Percentiles rank a stretch among this genome's conserved stretches.
phyloP scores from a whole-genome alignment of 30 jellyfish, hydroid and myxozoan species.

The Catostylus mosaicus region DNA sequence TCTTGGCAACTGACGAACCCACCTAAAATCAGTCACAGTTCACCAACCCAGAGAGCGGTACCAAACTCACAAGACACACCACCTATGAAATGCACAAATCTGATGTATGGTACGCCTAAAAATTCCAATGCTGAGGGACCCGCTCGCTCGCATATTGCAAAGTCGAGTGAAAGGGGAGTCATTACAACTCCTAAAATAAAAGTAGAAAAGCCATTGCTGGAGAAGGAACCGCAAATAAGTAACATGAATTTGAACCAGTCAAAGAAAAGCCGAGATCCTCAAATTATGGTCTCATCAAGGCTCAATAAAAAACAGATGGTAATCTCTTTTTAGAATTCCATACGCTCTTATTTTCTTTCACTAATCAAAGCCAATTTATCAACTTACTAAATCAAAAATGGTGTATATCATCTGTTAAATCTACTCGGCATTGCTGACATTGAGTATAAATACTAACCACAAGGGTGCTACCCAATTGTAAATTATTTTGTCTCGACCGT shows the following conservation, averaged over 20 bases:
- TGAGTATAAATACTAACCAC: too few species aligned
- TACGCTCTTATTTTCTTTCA: too few species aligned
- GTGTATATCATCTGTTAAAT: too few species aligned
- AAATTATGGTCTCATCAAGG: constrained; percentile 57
- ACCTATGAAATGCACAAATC: not conserved
- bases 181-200: constrained; percentile 25
- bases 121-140: not conserved
- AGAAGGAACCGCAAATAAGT: not conserved
- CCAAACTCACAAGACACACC: not conserved
- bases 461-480: too few species aligned
- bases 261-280: constrained; percentile 10
- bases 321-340: too few species aligned
- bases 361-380: too few species aligned
- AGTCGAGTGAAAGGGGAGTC: constrained; percentile 8
- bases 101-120: not conserved
- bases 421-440: too few species aligned
- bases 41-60: not conserved
- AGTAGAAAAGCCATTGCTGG: constrained; percentile 6
- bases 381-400: too few species aligned
- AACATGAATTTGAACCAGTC: not conserved
- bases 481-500: too few species aligned
- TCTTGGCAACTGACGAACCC: too few species aligned
- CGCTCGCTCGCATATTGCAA: not conserved
- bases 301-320: constrained; percentile 74
- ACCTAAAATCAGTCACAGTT: not conserved